These are phyloP conservation scores for Rhinogobius similis DNA, from an alignment of 2,113 vertebrate species.

Conservation along the genomic window DNA sequence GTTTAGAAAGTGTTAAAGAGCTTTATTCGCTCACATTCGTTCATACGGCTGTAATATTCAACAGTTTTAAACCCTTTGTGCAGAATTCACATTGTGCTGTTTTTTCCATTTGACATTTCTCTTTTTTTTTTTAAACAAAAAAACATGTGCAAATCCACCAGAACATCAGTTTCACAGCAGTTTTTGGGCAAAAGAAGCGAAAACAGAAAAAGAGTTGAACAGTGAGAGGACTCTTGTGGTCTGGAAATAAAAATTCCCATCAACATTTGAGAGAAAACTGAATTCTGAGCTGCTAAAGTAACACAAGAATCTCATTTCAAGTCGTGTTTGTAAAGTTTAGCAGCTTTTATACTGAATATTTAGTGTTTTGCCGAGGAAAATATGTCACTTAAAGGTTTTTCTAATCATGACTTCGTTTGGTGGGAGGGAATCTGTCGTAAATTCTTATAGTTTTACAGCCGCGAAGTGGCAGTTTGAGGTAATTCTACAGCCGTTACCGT, in stretches of 20 bases:
- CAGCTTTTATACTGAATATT: no score
- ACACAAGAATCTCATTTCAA: no score
- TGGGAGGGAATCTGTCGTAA: no score
- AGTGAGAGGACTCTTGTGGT: not conserved
- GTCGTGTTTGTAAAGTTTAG: no score
- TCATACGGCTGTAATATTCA: not conserved
- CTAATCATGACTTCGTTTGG: no score
- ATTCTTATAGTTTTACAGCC: no score
- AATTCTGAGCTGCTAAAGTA: not conserved
- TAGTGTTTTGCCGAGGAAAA: no score
- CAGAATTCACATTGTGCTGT: slow-evolving; percentile 35
- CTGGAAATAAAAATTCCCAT: not conserved
- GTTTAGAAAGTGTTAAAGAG: not conserved
- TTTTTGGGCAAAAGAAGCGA: slow-evolving; percentile 1
- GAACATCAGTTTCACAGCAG: slow-evolving; percentile 25
- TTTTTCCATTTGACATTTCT: not conserved
- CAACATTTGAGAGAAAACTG: not conserved
- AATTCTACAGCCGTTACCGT: no score
- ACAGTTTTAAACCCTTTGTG: slow-evolving; percentile 35
- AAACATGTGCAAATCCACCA: slow-evolving; percentile 38
- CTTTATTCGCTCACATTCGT: slow-evolving; percentile 32
- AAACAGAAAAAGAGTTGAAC: not conserved
- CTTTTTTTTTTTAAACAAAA: not conserved
- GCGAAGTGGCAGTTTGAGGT: no score
- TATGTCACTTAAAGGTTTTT: no score